Percentiles rank a stretch among this genome's conserved stretches.
These are phyloP conservation scores for Melanotaenia maccullochi DNA, from an alignment of 2,797 vertebrate species.

Conservation along the genomic window DNA sequence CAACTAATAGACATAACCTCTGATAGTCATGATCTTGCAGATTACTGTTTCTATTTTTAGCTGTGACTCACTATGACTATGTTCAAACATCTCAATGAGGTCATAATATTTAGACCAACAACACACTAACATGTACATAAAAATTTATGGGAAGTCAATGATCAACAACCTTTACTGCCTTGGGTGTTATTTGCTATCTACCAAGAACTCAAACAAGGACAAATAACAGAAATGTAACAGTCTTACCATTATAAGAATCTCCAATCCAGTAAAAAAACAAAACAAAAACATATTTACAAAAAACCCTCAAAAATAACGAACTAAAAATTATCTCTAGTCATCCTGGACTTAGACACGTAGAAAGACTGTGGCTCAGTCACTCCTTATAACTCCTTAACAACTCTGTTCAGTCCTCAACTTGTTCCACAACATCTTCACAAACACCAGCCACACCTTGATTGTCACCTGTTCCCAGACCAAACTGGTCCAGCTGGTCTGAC, in stretches of 20 bases:
- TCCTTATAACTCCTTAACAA: constrained; percentile 38
- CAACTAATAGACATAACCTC: neutral
- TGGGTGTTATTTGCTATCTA: neutral
- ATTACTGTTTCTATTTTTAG: neutral
- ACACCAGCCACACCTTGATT: constrained; percentile 58
- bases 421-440: constrained; percentile 69
- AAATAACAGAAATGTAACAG: constrained; percentile 1
- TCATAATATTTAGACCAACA: neutral
- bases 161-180: constrained; percentile 5
- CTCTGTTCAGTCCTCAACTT: constrained; percentile 67
- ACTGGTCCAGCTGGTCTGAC: constrained; percentile 70
- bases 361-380: constrained; percentile 38
- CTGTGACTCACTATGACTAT: constrained; percentile 2
- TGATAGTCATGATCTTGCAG: neutral
- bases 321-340: constrained; percentile 9
- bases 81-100: neutral
- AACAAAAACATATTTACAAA: constrained; percentile 7
- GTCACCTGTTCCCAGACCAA: constrained; percentile 54
- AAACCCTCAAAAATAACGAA: constrained; percentile 1
- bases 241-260: constrained; percentile 61
- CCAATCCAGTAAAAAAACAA: constrained; percentile 14
- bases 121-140: neutral
- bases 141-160: neutral
- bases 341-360: constrained; percentile 5
- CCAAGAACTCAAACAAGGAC: constrained; percentile 2